Evolutionary conservation across 2,888 invertebrate genomes (phyloP), one percentile per base, ranked within the genome.

Genomic region (Caenorhabditis sp.): DNA sequence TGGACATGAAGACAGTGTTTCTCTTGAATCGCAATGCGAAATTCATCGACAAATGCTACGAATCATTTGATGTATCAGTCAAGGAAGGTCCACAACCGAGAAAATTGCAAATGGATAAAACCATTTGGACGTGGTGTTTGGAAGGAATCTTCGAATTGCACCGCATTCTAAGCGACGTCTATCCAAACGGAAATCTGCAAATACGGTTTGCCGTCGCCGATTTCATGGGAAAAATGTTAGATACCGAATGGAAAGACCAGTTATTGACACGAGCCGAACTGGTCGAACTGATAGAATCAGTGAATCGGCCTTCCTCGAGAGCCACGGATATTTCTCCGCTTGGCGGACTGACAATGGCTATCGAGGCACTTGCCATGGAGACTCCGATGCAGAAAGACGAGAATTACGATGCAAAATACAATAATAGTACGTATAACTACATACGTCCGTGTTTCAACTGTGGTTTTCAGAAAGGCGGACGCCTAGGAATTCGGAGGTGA

Each of bases 81-180:
- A 63, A 68, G 35, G 81, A 79, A 37, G 73, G 59, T 0, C 50
- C 45, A 11, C 71, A 53, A 46, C 56, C 30, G 43, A 61, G 50
- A 15, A 71, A 74, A 11, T 27, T 58, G 13, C 17, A 63, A 30
- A 17, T 93, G 76, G 93, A 93, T 78, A 98, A 98, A 90, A 94
- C 95, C 0, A 90, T 98, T 61, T 99, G 98, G 98, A 97, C 96
- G 0, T 95, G 95, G 87, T 94, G 94, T 82, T 94, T 97, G 0
- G 98, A 98, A 91, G 94, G 95, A 1, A 94, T 95, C 0, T 93
- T 97, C 72, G 99, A 99, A 90, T 98, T 97, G 89, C 95, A 96
- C 86, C 93, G 98, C 24, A 95, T 99, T 83, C 95, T 96, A 0
- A 96, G 95, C 94, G 98, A 99, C 90, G 91, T 97, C 13, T 97